These are phyloP conservation scores for Pao palembangensis DNA, from an alignment of 2,113 vertebrate genomes.

Conservation along the genomic window DNA sequence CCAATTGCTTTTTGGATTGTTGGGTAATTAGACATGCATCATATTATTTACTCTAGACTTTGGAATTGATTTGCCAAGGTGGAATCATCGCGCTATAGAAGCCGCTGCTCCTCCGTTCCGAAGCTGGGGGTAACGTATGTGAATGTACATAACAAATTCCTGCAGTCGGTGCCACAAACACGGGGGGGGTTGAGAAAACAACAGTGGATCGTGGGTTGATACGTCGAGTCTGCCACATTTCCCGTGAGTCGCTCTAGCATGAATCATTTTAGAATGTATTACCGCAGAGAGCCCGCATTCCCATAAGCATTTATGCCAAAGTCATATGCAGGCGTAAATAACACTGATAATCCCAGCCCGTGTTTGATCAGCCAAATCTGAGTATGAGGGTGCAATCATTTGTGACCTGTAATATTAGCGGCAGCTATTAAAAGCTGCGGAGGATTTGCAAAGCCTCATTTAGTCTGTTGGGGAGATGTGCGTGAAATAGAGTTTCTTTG, in stretches of 20 bases:
- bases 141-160: slow-evolving; percentile 17
- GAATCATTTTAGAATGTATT: slow-evolving; percentile 72
- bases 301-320: slow-evolving; percentile 69
- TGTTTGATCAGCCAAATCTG: slow-evolving; percentile 71
- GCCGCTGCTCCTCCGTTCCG: slow-evolving; percentile 21
- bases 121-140: slow-evolving; percentile 11
- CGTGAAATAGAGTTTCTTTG: slow-evolving; percentile 72
- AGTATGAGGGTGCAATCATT: slow-evolving; percentile 60
- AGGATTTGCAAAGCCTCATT: slow-evolving; percentile 73
- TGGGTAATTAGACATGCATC: slow-evolving; percentile 64
- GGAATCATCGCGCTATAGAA: slow-evolving; percentile 30
- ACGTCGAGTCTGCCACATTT: slow-evolving; percentile 33
- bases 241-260: slow-evolving; percentile 49
- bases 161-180: slow-evolving; percentile 10
- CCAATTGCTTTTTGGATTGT: slow-evolving; percentile 59
- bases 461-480: slow-evolving; percentile 66
- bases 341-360: slow-evolving; percentile 64
- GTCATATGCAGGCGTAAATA: slow-evolving; percentile 70
- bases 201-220: slow-evolving; percentile 30
- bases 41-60: slow-evolving; percentile 65
- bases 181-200: slow-evolving; percentile 1
- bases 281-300: slow-evolving; percentile 64
- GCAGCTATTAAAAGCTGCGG: slow-evolving; percentile 69
- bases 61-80: slow-evolving; percentile 67
- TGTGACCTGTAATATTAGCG: slow-evolving; percentile 70